Evolutionary conservation across 2,888 invertebrate species (phyloP).

Genomic region (Diaprepes abbreviatus): DNA sequence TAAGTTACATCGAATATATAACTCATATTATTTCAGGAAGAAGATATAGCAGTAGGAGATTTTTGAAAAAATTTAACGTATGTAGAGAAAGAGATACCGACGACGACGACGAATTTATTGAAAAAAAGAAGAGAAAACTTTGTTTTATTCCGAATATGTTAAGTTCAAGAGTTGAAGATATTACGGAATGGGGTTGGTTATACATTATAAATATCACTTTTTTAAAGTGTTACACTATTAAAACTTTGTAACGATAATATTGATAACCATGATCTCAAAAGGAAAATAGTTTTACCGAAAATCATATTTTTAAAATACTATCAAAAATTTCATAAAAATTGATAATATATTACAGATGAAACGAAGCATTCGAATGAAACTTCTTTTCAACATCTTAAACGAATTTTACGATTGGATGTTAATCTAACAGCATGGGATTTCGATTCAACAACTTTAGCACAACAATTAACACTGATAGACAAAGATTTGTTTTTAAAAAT

Average conservation of each 20-base stretch:
- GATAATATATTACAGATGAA: slow-evolving; percentile 41
- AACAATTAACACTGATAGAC: slow-evolving; percentile 71
- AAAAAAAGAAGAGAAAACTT: slow-evolving; percentile 49
- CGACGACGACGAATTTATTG: slow-evolving; percentile 49
- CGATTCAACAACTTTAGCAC: slow-evolving; percentile 69
- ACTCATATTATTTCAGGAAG: too few species aligned
- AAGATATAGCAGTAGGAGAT: slow-evolving; percentile 46
- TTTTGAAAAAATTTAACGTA: slow-evolving; percentile 49
- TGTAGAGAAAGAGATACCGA: slow-evolving; percentile 45
- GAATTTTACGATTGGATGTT: slow-evolving; percentile 65
- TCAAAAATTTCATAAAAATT: too few species aligned
- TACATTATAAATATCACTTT: too few species aligned
- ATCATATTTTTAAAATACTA: too few species aligned
- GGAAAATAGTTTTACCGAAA: too few species aligned
- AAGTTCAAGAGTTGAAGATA: slow-evolving; percentile 46
- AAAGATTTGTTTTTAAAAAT: slow-evolving; percentile 70
- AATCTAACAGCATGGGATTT: slow-evolving; percentile 70
- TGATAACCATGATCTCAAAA: too few species aligned
- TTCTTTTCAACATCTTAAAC: slow-evolving; percentile 63
- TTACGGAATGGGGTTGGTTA: slow-evolving; percentile 41
- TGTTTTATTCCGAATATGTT: slow-evolving; percentile 54
- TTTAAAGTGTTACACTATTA: too few species aligned
- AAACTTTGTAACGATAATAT: too few species aligned
- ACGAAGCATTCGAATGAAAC: slow-evolving; percentile 56
- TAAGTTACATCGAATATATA: too few species aligned